Conservation (phyloP, 2,888 invertebrate genomes). For the Brachypalpus laphriformis region DNA sequence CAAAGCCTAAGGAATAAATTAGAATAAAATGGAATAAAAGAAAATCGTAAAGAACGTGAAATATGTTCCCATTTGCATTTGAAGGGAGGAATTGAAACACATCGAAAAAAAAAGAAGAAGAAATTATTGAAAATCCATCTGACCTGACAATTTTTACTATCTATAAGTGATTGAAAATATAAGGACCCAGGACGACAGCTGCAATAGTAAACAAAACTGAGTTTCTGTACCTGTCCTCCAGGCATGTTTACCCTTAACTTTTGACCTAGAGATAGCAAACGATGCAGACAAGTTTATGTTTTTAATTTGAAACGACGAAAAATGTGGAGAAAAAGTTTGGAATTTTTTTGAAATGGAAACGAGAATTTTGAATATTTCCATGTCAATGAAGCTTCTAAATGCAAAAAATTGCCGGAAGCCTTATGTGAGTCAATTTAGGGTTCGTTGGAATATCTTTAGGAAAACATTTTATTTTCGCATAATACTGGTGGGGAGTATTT, state of each 20-base stretch:
- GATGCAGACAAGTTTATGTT: not conserved
- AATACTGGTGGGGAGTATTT: not conserved
- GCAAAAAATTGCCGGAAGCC: not conserved
- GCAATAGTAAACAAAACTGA: not conserved
- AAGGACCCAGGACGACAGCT: not conserved
- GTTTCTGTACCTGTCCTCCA: not conserved
- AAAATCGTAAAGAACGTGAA: constrained; percentile 14
- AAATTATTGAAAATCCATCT: constrained; percentile 12
- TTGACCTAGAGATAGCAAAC: not conserved
- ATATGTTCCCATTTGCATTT: constrained; percentile 55
- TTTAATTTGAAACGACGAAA: not conserved
- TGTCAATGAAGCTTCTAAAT: constrained; percentile 21
- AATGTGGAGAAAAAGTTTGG: not conserved
- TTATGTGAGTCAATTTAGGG: not conserved
- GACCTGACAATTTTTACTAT: constrained; percentile 46
- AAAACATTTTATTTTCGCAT: not conserved
- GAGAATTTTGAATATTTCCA: constrained; percentile 26
- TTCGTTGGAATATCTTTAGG: not conserved
- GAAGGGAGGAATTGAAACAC: not conserved
- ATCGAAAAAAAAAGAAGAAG: not conserved
- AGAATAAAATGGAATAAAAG: constrained; percentile 1
- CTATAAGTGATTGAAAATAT: constrained; percentile 25
- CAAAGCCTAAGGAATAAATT: constrained; percentile 14
- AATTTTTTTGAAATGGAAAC: constrained; percentile 27
- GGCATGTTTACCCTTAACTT: not conserved